Evolutionary conservation across 64 coral and sea anemone genomes (phyloP).

Genomic region (Cladopsammia gracilis): DNA sequence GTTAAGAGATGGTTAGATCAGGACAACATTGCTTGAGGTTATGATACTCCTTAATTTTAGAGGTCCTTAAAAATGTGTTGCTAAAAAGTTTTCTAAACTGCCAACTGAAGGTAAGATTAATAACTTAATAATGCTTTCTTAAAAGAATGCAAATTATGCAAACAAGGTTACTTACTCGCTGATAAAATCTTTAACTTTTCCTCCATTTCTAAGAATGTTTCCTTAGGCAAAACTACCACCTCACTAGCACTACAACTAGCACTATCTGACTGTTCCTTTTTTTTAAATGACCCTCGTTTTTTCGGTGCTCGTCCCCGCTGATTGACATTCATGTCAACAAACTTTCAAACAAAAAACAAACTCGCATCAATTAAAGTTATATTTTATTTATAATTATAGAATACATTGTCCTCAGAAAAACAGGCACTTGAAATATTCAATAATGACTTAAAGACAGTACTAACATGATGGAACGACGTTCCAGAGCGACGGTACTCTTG

Average conservation of each 20-base stretch:
- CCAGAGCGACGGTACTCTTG: background rate
- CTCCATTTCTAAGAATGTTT: constrained; percentile 31
- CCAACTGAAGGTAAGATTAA: too few species aligned
- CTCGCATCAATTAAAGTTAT: background rate
- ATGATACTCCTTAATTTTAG: too few species aligned
- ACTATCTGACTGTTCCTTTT: background rate
- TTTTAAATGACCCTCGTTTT: background rate
- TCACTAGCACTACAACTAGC: background rate
- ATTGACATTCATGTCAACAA: constrained; percentile 12
- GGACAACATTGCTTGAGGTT: too few species aligned
- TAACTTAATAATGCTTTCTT: background rate
- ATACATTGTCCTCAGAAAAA: background rate
- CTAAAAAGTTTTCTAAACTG: too few species aligned
- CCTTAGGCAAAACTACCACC: constrained; percentile 8
- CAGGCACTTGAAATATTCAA: background rate
- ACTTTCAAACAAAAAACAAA: too few species aligned
- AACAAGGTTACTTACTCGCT: background rate
- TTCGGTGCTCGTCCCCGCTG: background rate
- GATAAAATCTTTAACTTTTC: constrained; percentile 32
- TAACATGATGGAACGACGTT: constrained; percentile 5
- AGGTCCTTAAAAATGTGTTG: too few species aligned
- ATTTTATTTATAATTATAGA: background rate
- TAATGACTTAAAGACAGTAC: background rate
- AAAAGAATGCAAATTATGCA: background rate
- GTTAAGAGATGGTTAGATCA: too few species aligned